Conservation (phyloP, 2,797 vertebrate genomes). For the Vespertilio murinus region DNA sequence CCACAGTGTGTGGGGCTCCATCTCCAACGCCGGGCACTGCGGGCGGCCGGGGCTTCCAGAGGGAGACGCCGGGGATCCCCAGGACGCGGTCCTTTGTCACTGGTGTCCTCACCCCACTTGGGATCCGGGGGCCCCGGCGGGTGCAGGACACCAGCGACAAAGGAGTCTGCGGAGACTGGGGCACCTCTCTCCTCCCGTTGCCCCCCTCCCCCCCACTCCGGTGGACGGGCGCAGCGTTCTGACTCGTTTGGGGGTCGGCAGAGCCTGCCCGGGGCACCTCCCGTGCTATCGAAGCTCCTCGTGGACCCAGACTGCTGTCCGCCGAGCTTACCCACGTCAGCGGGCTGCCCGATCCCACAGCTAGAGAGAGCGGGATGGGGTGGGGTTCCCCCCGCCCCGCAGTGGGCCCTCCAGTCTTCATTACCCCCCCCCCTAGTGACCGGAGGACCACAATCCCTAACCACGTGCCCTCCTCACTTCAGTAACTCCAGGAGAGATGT, state of each 20-base stretch:
- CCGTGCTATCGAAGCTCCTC: not conserved
- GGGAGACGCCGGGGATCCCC: rapidly evolving
- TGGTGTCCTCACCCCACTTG: not conserved
- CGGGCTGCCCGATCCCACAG: not conserved
- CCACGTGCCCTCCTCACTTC: slow-evolving; percentile 59
- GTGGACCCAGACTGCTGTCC: not conserved
- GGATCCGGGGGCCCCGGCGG: not conserved
- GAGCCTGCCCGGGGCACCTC: not conserved
- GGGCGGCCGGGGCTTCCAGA: not conserved
- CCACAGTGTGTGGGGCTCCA: not conserved
- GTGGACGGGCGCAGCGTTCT: not conserved
- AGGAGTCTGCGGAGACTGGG: too few relatives aligned
- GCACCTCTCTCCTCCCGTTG: not conserved
- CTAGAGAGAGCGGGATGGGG: not conserved
- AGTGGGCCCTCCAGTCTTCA: slow-evolving; percentile 27
- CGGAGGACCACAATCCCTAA: not conserved
- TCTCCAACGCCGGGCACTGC: not conserved
- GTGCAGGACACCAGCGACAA: too few relatives aligned
- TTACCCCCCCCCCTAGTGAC: slow-evolving; percentile 31
- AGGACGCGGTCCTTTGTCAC: rapidly evolving
- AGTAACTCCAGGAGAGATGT: slow-evolving; percentile 34
- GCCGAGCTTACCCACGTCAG: not conserved
- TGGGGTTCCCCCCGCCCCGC: not conserved
- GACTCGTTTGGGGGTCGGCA: not conserved
- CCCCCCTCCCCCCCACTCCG: not conserved